These are phyloP conservation scores for Sphyrna mokarran DNA, from an alignment of 2,113 vertebrate genomes.

Conservation along the genomic window DNA sequence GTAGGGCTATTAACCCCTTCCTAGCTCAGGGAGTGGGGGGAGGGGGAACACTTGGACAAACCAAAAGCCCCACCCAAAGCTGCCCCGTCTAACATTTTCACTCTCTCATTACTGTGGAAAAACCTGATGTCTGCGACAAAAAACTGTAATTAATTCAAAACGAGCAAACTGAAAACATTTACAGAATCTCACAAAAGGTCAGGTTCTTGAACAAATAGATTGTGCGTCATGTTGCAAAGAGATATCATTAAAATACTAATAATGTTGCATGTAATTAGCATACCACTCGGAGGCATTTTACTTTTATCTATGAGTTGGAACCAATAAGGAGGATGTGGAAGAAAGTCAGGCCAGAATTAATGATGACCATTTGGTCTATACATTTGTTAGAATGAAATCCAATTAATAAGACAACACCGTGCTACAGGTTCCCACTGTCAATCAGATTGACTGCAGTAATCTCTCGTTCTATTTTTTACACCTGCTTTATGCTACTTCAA, in stretches of 20 bases:
- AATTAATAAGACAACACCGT: background rate
- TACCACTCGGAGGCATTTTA: background rate
- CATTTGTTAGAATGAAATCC: slow-evolving; percentile 5
- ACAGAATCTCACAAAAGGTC: slow-evolving; percentile 8
- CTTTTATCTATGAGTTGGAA: background rate
- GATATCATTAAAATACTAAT: slow-evolving; percentile 14
- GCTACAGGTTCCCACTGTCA: background rate
- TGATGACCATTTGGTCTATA: background rate
- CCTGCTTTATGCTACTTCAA: background rate
- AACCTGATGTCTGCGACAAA: background rate
- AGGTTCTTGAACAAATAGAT: background rate
- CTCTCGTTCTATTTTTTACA: background rate
- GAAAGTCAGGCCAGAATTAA: background rate
- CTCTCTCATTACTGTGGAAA: background rate
- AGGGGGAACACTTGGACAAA: background rate
- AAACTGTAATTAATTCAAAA: slow-evolving; percentile 7
- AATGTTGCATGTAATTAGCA: background rate
- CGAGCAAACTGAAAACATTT: background rate
- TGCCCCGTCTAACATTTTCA: background rate
- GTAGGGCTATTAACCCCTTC: background rate
- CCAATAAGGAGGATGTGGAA: background rate
- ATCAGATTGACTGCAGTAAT: background rate
- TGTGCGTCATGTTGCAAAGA: background rate
- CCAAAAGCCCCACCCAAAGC: background rate
- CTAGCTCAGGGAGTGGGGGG: no score